Evolutionary conservation across 2,113 vertebrate genomes (phyloP).

Genomic region (Microcebus ravelobensis): DNA sequence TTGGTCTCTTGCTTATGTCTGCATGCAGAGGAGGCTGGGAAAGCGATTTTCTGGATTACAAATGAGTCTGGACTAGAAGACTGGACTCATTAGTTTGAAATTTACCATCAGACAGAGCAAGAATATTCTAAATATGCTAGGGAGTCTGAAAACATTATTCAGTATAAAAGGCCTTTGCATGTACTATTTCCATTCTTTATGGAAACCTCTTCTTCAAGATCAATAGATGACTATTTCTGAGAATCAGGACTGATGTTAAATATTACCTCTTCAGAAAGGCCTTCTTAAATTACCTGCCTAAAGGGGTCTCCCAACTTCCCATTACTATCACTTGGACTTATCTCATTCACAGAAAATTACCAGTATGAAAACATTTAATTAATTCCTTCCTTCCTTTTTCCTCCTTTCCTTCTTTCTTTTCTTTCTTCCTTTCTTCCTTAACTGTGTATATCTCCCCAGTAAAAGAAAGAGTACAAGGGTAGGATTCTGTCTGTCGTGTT

Average conservation of each 20-base stretch:
- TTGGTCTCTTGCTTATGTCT: background rate
- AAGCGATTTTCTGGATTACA: background rate
- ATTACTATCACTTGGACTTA: too few relatives aligned
- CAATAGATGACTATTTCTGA: background rate
- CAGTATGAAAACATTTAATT: background rate
- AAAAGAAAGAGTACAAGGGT: background rate
- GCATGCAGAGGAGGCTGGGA: background rate
- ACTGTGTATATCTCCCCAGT: background rate
- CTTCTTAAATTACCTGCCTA: background rate
- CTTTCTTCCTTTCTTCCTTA: background rate
- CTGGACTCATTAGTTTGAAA: background rate
- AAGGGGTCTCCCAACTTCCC: background rate
- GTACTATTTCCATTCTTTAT: background rate
- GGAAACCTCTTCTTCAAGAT: background rate
- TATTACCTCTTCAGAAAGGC: background rate
- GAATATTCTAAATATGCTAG: background rate
- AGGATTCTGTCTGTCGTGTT: background rate
- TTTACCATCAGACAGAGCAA: background rate
- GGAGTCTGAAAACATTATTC: background rate
- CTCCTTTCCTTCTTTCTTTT: accelerated
- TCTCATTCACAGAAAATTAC: background rate
- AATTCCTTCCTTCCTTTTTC: accelerated
- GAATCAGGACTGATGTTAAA: background rate
- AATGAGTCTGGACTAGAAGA: background rate
- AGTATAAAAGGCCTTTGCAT: background rate